Percentiles rank a stretch among this genome's conserved stretches.
phyloP scores from a whole-genome alignment of 2,888 invertebrate species.

The Agrotis segetum region DNA sequence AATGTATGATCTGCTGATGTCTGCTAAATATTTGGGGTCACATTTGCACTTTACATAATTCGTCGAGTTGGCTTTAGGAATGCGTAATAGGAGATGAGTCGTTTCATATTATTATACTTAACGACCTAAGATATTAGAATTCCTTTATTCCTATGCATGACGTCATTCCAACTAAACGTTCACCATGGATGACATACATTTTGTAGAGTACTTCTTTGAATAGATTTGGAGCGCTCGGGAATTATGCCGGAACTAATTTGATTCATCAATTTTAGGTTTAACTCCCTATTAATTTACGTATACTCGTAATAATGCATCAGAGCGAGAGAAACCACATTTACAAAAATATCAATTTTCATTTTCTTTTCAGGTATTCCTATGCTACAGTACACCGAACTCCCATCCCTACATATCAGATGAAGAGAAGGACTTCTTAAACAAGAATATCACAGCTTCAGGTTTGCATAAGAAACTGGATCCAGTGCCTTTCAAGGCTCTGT shows the following conservation, averaged over 20 bases:
- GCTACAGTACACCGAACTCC: conserved; percentile 87
- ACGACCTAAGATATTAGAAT: not conserved
- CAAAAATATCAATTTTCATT: not conserved
- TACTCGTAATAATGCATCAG: too few species aligned
- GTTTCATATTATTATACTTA: not conserved
- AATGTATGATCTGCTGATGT: conserved; percentile 33
- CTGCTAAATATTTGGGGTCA: conserved; percentile 10
- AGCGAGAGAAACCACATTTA: too few species aligned
- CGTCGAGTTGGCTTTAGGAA: not conserved
- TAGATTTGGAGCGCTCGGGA: too few species aligned
- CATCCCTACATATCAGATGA: conserved; percentile 90
- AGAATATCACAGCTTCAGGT: conserved; percentile 89
- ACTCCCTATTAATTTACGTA: too few species aligned
- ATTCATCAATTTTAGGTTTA: too few species aligned
- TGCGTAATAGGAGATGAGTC: not conserved
- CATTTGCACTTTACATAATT: conserved; percentile 11
- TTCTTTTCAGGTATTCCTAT: conserved; percentile 79
- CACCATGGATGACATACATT: too few species aligned
- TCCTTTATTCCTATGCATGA: too few species aligned
- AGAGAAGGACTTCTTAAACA: conserved; percentile 86
- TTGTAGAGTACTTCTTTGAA: too few species aligned
- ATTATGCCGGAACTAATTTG: too few species aligned
- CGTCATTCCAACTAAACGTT: too few species aligned
- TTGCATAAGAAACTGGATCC: conserved; percentile 90
- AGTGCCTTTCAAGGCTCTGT: conserved; percentile 93